Conservation (phyloP, 92 coral and sea anemone genomes). For the Blastomussa wellsi region DNA sequence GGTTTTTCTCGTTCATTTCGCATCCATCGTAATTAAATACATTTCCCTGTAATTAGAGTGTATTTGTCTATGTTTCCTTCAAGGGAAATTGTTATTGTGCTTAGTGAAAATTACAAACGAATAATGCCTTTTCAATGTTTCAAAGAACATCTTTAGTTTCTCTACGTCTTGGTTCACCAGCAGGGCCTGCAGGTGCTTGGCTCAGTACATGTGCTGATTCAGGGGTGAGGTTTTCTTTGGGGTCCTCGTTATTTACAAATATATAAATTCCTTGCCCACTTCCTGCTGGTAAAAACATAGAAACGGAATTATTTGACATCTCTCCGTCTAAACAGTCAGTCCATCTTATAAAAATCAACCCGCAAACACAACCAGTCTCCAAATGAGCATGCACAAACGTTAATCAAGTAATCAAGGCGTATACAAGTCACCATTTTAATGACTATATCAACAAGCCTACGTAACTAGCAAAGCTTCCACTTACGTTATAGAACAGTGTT, state of each 20-base stretch:
- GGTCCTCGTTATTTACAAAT: constrained; percentile 10
- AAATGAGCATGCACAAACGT: background rate
- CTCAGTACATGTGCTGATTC: background rate
- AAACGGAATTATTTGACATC: background rate
- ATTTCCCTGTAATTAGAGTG: background rate
- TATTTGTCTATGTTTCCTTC: background rate
- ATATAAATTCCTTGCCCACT: background rate
- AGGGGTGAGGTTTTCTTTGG: background rate
- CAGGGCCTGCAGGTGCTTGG: background rate
- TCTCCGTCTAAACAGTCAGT: background rate
- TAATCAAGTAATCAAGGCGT: background rate
- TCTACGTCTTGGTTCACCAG: background rate
- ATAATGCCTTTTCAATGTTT: background rate
- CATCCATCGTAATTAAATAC: background rate
- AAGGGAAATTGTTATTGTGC: background rate
- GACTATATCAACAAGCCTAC: too few relatives aligned
- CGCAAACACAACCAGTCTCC: background rate
- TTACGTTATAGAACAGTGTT: background rate
- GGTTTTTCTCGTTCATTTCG: background rate
- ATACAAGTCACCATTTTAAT: background rate
- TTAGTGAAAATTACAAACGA: background rate
- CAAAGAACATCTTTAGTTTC: background rate
- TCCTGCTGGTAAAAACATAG: constrained; percentile 10
- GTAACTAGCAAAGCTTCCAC: too few relatives aligned
- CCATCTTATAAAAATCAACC: background rate